Percentiles rank a stretch among this genome's conserved stretches.
phyloP scores from a whole-genome alignment of 2,888 invertebrate species.

The Incurvaria masculella region DNA sequence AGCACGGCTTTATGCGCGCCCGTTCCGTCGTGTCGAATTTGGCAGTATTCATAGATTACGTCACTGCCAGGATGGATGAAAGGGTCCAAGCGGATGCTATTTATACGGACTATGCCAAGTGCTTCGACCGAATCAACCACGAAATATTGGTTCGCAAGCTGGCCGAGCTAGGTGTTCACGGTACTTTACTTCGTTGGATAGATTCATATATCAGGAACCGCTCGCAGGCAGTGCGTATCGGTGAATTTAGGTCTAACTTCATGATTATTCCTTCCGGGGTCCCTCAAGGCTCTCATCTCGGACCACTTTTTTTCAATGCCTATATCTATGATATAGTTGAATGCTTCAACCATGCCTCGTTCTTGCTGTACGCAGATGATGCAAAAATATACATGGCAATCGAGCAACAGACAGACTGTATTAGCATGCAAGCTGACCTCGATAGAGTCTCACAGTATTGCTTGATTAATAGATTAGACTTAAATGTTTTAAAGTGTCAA shows the following conservation, averaged over 20 bases:
- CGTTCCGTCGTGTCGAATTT: conserved; percentile 4
- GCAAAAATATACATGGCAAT: background rate
- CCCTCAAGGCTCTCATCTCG: conserved; percentile 1
- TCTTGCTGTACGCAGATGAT: conserved; percentile 1
- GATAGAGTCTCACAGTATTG: background rate
- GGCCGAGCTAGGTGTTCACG: background rate
- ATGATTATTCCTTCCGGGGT: background rate
- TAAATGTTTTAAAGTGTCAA: background rate
- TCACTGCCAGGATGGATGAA: background rate
- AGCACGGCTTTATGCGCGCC: conserved; percentile 5
- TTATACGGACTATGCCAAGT: conserved; percentile 1
- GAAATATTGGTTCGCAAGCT: background rate
- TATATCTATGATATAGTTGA: background rate
- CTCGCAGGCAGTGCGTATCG: background rate
- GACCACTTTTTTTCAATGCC: no score
- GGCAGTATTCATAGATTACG: background rate
- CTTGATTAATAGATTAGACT: background rate
- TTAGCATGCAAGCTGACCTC: background rate
- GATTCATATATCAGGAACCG: background rate
- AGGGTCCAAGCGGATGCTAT: conserved; percentile 2
- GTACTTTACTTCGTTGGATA: background rate
- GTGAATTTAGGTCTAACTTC: background rate
- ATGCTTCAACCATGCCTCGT: background rate
- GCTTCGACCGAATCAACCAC: conserved; percentile 1
- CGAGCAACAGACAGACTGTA: background rate